Conservation (phyloP, 2,113 vertebrate species). For the Gavia stellata region DNA sequence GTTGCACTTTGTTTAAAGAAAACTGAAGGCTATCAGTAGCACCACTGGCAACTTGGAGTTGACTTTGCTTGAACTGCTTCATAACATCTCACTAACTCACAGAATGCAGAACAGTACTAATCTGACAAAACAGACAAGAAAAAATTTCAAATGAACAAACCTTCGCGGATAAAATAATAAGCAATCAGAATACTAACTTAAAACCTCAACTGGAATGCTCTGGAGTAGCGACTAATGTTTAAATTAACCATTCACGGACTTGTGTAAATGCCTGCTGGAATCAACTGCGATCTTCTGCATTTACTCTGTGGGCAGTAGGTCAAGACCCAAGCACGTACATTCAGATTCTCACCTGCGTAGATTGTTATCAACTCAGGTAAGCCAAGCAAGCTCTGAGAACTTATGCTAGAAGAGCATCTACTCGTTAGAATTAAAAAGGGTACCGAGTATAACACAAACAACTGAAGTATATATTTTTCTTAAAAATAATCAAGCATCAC, state of each 20-base stretch:
- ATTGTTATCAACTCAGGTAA: background rate
- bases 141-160: background rate
- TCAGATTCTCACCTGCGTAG: background rate
- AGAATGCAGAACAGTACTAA: background rate
- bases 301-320: background rate
- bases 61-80: background rate
- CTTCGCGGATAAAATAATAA: background rate
- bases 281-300: background rate
- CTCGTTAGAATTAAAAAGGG: background rate
- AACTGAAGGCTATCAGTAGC: background rate
- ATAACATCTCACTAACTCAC: background rate
- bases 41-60: background rate
- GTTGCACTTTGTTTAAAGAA: background rate
- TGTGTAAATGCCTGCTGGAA: background rate
- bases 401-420: background rate
- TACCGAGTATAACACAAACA: background rate
- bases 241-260: background rate
- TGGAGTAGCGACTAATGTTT: background rate
- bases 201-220: background rate
- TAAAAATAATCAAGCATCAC: background rate
- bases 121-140: background rate
- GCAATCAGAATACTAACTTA: background rate
- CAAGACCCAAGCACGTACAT: background rate
- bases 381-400: background rate
- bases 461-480: background rate